Conservation (phyloP, 2,113 vertebrate genomes). For the Ctenomys sociabilis region DNA sequence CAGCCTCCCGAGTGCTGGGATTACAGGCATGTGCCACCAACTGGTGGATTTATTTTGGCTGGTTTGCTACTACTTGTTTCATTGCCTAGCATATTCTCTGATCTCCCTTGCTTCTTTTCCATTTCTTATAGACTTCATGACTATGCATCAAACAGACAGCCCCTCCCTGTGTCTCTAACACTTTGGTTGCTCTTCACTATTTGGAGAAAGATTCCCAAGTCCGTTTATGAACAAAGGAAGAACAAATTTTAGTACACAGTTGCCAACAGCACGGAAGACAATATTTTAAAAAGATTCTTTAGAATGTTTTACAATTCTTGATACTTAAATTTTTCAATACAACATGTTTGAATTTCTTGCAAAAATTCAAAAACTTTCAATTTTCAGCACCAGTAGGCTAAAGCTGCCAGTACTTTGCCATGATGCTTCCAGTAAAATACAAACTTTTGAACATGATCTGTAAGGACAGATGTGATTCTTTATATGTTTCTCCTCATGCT, state of each 20-base stretch:
- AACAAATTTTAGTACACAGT: not conserved
- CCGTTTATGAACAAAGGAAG: not conserved
- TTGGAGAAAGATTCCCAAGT: constrained; percentile 17
- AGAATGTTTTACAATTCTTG: not conserved
- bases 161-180: not conserved
- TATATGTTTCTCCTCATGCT: not conserved
- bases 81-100: not conserved
- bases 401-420: not conserved
- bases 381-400: not conserved
- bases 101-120: not conserved
- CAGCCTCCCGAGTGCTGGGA: too few species aligned
- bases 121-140: not conserved
- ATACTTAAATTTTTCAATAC: not conserved
- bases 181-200: not conserved
- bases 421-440: not conserved
- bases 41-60: not conserved
- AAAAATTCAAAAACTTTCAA: not conserved
- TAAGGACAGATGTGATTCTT: not conserved
- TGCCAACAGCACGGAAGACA: not conserved
- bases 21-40: too few species aligned
- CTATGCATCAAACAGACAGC: not conserved
- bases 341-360: not conserved
- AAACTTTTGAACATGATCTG: not conserved
- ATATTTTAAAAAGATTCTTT: not conserved
- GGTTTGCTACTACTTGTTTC: not conserved